Conservation (phyloP, 2,113 vertebrate species). For the Clupea harengus region DNA sequence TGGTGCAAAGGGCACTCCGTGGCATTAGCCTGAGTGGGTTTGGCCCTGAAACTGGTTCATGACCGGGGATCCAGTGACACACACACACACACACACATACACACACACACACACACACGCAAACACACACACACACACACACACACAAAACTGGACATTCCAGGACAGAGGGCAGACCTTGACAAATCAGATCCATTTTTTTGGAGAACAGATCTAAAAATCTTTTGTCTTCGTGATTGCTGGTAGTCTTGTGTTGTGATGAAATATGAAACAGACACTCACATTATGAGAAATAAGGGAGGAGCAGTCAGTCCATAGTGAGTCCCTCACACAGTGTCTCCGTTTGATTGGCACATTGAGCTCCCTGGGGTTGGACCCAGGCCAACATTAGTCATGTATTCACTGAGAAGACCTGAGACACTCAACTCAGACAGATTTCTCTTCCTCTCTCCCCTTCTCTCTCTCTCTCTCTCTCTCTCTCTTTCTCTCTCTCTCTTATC, state of each 20-base stretch:
- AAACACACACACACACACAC: background rate
- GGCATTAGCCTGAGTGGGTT: constrained; percentile 24
- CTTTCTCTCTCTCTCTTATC: background rate
- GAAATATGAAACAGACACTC: background rate
- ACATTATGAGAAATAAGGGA: background rate
- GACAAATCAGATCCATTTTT: background rate
- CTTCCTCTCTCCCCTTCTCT: no score
- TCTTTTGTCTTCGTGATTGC: no score
- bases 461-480: background rate
- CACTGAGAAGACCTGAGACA: background rate
- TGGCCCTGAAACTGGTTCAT: background rate
- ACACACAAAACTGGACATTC: background rate
- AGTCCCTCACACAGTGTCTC: background rate
- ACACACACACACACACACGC: background rate
- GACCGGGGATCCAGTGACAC: constrained; percentile 11
- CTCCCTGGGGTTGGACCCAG: background rate
- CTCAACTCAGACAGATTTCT: no score
- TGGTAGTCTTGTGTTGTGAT: background rate
- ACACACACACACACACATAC: background rate
- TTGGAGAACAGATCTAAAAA: background rate
- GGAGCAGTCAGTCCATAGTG: background rate
- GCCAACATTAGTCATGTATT: background rate
- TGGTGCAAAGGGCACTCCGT: constrained; percentile 17
- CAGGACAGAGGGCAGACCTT: background rate
- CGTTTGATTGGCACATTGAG: background rate